These are phyloP conservation scores for Drosophila simulans DNA, from an alignment of 1,140 invertebrate genomes.

Conservation along the genomic window DNA sequence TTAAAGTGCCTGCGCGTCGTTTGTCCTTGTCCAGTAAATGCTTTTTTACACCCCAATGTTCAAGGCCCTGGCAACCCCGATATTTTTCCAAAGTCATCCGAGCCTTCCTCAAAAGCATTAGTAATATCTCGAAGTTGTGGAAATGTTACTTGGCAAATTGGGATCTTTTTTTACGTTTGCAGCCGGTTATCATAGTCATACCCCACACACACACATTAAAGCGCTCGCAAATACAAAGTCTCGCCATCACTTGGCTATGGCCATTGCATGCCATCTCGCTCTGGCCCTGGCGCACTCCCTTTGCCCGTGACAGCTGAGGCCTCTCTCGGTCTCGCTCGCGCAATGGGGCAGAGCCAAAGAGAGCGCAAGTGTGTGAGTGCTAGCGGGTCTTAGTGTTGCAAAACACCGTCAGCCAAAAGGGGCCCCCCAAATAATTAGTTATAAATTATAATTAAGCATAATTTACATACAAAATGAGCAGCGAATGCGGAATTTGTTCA, in stretches of 20 bases:
- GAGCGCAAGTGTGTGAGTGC: constrained; percentile 48
- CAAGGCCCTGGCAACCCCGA: background rate
- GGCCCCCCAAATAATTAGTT: constrained; percentile 68
- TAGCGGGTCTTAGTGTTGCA: constrained; percentile 58
- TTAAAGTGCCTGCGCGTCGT: constrained; percentile 41
- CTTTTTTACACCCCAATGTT: constrained; percentile 1
- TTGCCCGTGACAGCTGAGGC: constrained; percentile 60
- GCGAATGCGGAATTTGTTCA: constrained; percentile 47
- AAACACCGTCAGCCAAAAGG: constrained; percentile 39
- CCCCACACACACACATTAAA: constrained; percentile 50
- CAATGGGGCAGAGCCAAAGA: constrained; percentile 77
- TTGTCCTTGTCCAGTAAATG: constrained; percentile 49
- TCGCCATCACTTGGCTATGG: constrained; percentile 33
- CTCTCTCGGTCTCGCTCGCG: constrained; percentile 64
- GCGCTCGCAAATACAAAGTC: constrained; percentile 24
- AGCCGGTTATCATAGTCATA: constrained; percentile 77
- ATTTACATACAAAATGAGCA: constrained; percentile 61
- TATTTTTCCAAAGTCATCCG: background rate
- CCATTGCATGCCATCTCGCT: constrained; percentile 34
- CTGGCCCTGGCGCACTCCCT: constrained; percentile 42
- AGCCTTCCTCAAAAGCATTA: constrained; percentile 1
- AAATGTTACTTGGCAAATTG: constrained; percentile 34
- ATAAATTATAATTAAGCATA: constrained; percentile 73
- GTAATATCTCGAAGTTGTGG: constrained; percentile 12
- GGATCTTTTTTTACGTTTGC: constrained; percentile 45